phyloP scores from a whole-genome alignment of 2,797 vertebrate genomes.

The Notamacropus eugenii region DNA sequence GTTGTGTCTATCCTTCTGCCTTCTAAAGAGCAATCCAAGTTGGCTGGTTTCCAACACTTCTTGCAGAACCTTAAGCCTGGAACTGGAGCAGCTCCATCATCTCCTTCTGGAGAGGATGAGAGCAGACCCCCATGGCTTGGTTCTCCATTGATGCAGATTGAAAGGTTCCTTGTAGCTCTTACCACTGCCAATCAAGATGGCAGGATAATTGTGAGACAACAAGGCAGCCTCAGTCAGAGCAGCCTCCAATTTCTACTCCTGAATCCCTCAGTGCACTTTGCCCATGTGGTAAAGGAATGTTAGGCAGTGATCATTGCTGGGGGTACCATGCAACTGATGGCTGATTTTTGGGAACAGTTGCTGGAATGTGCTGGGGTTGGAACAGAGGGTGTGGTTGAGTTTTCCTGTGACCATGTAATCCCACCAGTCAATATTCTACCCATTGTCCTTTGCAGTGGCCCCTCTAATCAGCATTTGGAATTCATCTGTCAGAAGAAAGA shows the following conservation, averaged over 20 bases:
- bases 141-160: slow-evolving; percentile 95
- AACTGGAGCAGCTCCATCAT: slow-evolving; percentile 68
- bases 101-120: slow-evolving; percentile 83
- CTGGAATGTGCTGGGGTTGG: slow-evolving; percentile 90
- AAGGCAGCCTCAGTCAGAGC: slow-evolving; percentile 90
- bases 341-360: slow-evolving; percentile 96
- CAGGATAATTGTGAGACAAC: slow-evolving; percentile 91
- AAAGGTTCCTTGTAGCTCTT: slow-evolving; percentile 93
- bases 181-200: slow-evolving; percentile 95
- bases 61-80: slow-evolving; percentile 90
- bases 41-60: slow-evolving; percentile 91
- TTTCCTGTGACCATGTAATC: slow-evolving; percentile 97
- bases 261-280: slow-evolving; percentile 94
- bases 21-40: slow-evolving; percentile 88
- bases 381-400: slow-evolving; percentile 90
- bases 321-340: slow-evolving; percentile 96
- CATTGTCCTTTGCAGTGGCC: slow-evolving; percentile 92
- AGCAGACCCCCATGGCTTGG: slow-evolving; percentile 66
- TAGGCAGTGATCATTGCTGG: slow-evolving; percentile 94
- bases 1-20: slow-evolving; percentile 70
- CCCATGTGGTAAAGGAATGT: slow-evolving; percentile 92
- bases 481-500: slow-evolving; percentile 95
- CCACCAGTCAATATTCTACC: slow-evolving; percentile 95
- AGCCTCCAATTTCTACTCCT: slow-evolving; percentile 93
- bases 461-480: slow-evolving; percentile 94